Evolutionary conservation across 2,113 vertebrate species (phyloP), one percentile per base, ranked within the genome.

Genomic region (Macquaria ambigua): DNA sequence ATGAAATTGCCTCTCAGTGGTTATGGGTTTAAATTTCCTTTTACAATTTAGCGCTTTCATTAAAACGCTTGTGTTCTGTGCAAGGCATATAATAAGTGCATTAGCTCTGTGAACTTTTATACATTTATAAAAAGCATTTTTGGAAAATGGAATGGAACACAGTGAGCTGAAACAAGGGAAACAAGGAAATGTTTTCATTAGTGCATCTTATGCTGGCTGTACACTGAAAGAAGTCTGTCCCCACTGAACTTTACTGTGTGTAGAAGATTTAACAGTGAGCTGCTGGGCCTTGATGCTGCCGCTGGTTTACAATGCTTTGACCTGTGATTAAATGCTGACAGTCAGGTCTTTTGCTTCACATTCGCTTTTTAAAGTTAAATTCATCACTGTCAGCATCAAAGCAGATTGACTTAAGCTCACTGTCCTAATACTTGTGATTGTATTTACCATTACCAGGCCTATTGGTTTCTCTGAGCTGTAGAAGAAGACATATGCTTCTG

Each of bases 401-500:
- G 52, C 77, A 75, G 70, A 84, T 75, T 74, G 72, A 90, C 85
- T 77, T 68, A 28, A 68, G 55, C 67, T 82, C 39, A 71, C 55
- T 71, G 72, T 70, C 83, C 84, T 85, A 79, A 92, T 82, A 59
- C 74, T 70, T 59, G 39, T 81, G 82, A 93, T 87, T 87, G 81
- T 93, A 87, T 92, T 92, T 90, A 84, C 82, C 82, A 89, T 92
- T 77, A 88, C n/a, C 41, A 64, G 58, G 69, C 53, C 59, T 25
- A 74, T 64, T 84, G 59, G 85, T 79, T 90, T 67, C 59, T 84
- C 77, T n/a, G 75, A 84, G 80, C 86, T 25, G 23, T 71, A 85
- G 84, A 90, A 77, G 55, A 86, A 92, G 91, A 93, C 87, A 77
- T 92, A 91, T 88, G 86, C 87, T 18, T 89, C 88, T 85, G 82